These are phyloP conservation scores for Xylophagus ater DNA, from an alignment of 2,888 invertebrate species.

Conservation along the genomic window DNA sequence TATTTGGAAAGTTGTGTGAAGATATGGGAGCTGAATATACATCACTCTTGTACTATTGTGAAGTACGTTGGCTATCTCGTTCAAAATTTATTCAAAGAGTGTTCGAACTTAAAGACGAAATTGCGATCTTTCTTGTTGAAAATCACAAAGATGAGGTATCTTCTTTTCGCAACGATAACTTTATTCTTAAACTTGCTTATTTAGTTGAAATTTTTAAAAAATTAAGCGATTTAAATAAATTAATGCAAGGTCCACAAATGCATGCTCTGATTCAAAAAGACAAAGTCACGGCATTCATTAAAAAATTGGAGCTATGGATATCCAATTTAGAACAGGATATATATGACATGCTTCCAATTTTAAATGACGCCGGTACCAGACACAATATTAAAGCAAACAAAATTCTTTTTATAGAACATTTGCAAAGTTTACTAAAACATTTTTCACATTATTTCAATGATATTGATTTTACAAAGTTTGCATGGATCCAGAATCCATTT, in stretches of 20 bases:
- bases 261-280: constrained; percentile 14
- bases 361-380: constrained; percentile 6
- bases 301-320: constrained; percentile 4
- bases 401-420: too few relatives aligned
- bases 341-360: constrained; percentile 1
- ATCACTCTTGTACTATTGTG: constrained; percentile 6
- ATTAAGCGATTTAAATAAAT: constrained; percentile 11
- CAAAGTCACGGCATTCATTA: constrained; percentile 10
- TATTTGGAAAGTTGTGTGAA: constrained; percentile 5
- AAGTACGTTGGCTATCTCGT: constrained; percentile 7
- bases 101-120: constrained; percentile 12
- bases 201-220: constrained; percentile 11
- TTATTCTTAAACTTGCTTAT: constrained; percentile 13
- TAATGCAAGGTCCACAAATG: constrained; percentile 8
- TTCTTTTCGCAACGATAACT: constrained; percentile 10
- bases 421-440: constrained; percentile 8
- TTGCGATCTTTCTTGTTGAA: constrained; percentile 9
- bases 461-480: constrained; percentile 12
- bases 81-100: constrained; percentile 10
- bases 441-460: constrained; percentile 10
- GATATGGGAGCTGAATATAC: constrained; percentile 2
- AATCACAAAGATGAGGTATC: constrained; percentile 7
- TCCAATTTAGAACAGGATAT: background rate
- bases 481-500: constrained; percentile 14
- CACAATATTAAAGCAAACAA: constrained; percentile 10